Percentiles rank a stretch among this genome's conserved stretches.
Evolutionary conservation across 2,113 vertebrate genomes (phyloP).

Genomic region (Callithrix jacchus): DNA sequence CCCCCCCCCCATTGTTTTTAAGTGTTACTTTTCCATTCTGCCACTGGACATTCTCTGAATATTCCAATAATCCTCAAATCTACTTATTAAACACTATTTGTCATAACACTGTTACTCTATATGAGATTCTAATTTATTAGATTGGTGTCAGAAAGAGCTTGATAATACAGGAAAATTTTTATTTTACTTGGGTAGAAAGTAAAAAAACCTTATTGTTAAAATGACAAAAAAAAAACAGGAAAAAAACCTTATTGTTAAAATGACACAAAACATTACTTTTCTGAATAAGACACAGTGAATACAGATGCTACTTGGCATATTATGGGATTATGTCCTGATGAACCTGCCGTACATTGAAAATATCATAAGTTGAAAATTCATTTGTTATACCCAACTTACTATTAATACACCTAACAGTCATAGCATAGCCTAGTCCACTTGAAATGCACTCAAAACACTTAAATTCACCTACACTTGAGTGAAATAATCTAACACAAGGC

Average conservation of each 20-base stretch:
- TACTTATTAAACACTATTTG: background rate
- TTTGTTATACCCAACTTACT: background rate
- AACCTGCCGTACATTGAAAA: background rate
- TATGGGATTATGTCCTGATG: background rate
- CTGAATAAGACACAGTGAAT: background rate
- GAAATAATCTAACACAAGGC: background rate
- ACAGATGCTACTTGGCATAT: background rate
- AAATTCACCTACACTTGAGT: background rate
- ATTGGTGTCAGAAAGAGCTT: background rate
- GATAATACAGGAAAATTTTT: background rate
- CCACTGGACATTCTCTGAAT: background rate
- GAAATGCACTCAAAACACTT: background rate
- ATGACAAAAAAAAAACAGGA: background rate
- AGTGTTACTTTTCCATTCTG: background rate
- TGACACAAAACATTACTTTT: background rate
- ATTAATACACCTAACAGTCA: background rate
- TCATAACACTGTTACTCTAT: background rate
- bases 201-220: background rate
- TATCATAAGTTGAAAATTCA: background rate
- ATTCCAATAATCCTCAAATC: background rate
- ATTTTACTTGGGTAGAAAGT: background rate
- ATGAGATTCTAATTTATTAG: background rate
- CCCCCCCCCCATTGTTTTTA: background rate
- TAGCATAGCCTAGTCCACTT: background rate
- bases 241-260: background rate